phyloP scores from a whole-genome alignment of 1,140 invertebrate species.

The Drosophila quadrilineata region DNA sequence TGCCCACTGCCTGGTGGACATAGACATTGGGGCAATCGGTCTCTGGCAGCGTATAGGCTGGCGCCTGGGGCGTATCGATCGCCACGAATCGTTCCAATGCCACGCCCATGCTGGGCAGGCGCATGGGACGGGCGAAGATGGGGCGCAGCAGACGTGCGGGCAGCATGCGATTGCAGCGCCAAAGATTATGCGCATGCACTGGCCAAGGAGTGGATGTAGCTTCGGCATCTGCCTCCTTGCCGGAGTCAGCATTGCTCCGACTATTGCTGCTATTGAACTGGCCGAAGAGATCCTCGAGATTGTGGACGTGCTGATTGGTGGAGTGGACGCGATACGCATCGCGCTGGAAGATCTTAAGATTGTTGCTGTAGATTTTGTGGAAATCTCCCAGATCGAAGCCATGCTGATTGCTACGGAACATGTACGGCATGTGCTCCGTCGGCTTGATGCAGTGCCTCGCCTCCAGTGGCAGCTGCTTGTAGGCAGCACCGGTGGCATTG shows the following conservation, averaged over 20 bases:
- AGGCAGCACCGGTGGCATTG: background rate
- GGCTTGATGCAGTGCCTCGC: slow-evolving; percentile 33
- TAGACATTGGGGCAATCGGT: slow-evolving; percentile 88
- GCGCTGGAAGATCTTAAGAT: slow-evolving; percentile 82
- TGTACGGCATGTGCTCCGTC: slow-evolving; percentile 51
- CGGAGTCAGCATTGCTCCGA: background rate
- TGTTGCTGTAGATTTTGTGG: slow-evolving; percentile 81
- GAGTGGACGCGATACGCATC: slow-evolving; percentile 83
- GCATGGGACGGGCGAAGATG: slow-evolving; percentile 84
- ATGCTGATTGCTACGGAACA: slow-evolving; percentile 78
- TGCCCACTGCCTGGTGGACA: slow-evolving; percentile 85
- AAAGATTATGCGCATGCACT: slow-evolving; percentile 62
- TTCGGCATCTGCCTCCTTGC: background rate
- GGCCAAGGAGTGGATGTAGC: slow-evolving; percentile 1
- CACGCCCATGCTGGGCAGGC: slow-evolving; percentile 82
- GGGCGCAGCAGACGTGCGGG: slow-evolving; percentile 84
- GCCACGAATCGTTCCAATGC: slow-evolving; percentile 86
- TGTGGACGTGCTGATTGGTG: slow-evolving; percentile 79
- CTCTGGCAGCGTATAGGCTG: slow-evolving; percentile 84
- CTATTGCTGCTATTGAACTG: slow-evolving; percentile 61
- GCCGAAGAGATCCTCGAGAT: slow-evolving; percentile 76
- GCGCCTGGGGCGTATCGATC: slow-evolving; percentile 85
- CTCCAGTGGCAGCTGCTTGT: slow-evolving; percentile 27
- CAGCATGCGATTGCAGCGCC: slow-evolving; percentile 87
- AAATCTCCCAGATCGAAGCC: slow-evolving; percentile 80